phyloP scores from a whole-genome alignment of 2,888 invertebrate genomes.

The Ornithoptera alexandrae region DNA sequence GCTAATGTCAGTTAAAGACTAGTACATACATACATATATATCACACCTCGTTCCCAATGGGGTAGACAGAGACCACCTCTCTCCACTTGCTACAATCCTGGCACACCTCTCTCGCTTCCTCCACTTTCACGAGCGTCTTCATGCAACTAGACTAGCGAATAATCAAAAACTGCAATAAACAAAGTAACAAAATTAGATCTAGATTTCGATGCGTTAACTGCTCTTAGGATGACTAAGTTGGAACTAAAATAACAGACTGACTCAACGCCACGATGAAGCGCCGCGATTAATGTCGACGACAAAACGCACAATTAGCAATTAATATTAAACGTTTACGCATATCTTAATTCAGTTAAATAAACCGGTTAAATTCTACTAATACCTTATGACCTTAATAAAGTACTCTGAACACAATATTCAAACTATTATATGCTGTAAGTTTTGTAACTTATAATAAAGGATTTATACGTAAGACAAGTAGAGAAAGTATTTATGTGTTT shows the following conservation, averaged over 20 bases:
- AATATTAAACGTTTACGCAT: slow-evolving; percentile 5
- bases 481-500: too few species aligned
- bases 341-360: not conserved
- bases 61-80: too few species aligned
- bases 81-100: too few species aligned
- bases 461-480: too few species aligned
- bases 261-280: slow-evolving; percentile 12
- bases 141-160: not conserved
- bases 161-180: not conserved
- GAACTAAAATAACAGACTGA: slow-evolving; percentile 15
- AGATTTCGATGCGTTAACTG: not conserved
- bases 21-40: not conserved
- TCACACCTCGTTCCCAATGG: too few species aligned
- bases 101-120: too few species aligned
- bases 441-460: too few species aligned
- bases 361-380: not conserved
- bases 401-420: too few species aligned
- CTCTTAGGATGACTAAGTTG: slow-evolving; percentile 14
- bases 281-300: slow-evolving; percentile 11
- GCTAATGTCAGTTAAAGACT: not conserved
- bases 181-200: not conserved
- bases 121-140: too few species aligned
- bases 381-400: not conserved
- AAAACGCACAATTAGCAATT: slow-evolving; percentile 5
- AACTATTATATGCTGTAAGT: too few species aligned